Conservation (phyloP, 92 coral and sea anemone genomes). For the Anthopleura xanthogrammica region DNA sequence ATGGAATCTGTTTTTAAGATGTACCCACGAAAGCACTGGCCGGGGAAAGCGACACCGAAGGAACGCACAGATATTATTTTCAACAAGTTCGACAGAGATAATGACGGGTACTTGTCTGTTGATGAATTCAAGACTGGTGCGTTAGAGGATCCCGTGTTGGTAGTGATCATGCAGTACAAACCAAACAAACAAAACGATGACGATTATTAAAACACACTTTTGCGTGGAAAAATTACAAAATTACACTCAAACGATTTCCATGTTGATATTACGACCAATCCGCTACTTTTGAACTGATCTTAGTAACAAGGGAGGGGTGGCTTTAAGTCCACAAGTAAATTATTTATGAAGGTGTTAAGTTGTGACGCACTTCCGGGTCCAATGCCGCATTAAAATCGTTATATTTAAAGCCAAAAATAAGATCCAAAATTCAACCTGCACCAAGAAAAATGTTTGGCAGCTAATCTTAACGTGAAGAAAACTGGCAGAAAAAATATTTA, state of each 20-base stretch:
- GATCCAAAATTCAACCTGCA: too few relatives aligned
- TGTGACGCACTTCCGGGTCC: too few relatives aligned
- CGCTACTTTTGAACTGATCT: too few relatives aligned
- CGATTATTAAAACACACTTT: neutral
- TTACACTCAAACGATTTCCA: neutral
- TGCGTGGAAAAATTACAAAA: neutral
- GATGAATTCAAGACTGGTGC: conserved; percentile 88
- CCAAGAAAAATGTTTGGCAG: too few relatives aligned
- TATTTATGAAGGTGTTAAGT: too few relatives aligned
- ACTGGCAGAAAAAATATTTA: too few relatives aligned
- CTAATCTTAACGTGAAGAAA: too few relatives aligned
- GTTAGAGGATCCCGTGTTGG: conserved; percentile 84
- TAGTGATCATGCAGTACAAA: conserved; percentile 84
- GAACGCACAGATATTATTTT: conserved; percentile 82
- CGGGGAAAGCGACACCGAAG: conserved; percentile 57
- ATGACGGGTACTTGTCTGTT: conserved; percentile 78
- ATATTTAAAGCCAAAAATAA: too few relatives aligned
- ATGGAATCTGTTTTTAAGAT: conserved; percentile 75
- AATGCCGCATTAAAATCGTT: too few relatives aligned
- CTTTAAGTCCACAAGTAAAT: too few relatives aligned
- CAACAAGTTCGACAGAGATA: conserved; percentile 72
- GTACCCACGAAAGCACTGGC: conserved; percentile 53
- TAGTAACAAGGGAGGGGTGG: too few relatives aligned
- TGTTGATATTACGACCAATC: neutral
- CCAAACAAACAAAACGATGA: conserved; percentile 20